Evolutionary conservation across 2,888 invertebrate genomes (phyloP).

Genomic region (Drosophila mettleri): DNA sequence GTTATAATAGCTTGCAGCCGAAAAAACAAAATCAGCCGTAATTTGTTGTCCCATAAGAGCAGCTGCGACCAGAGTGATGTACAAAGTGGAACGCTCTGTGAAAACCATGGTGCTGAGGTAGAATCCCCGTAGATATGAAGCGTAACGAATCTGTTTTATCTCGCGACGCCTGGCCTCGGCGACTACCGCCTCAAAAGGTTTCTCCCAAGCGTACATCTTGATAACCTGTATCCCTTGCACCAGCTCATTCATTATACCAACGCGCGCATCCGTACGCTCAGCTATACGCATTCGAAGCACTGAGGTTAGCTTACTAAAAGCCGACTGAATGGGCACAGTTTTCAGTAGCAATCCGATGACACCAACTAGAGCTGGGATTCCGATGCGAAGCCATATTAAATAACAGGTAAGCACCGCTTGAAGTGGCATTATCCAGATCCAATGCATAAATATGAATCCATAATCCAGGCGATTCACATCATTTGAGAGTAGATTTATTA

Average conservation of each 20-base stretch:
- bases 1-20: conserved; percentile 92
- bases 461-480: conserved; percentile 97
- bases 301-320: conserved; percentile 83
- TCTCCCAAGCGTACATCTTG: conserved; percentile 99
- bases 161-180: conserved; percentile 90
- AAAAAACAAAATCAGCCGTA: conserved; percentile 89
- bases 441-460: conserved; percentile 93
- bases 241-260: conserved; percentile 97
- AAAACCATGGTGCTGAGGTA: conserved; percentile 91
- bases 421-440: conserved; percentile 94
- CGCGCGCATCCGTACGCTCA: conserved; percentile 93
- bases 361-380: conserved; percentile 91
- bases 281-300: conserved; percentile 91
- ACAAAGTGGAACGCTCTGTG: conserved; percentile 93
- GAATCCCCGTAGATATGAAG: conserved; percentile 88
- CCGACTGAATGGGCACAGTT: conserved; percentile 92
- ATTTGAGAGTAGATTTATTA: conserved; percentile 96
- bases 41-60: conserved; percentile 89
- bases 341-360: conserved; percentile 91
- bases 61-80: conserved; percentile 91
- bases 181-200: conserved; percentile 94
- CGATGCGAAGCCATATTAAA: conserved; percentile 91
- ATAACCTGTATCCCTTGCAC: conserved; percentile 97
- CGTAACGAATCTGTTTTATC: conserved; percentile 87
- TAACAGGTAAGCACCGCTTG: conserved; percentile 88